Base-by-base conservation (phyloP, 2,888 invertebrate genomes). In the Amiota communis region DNA sequence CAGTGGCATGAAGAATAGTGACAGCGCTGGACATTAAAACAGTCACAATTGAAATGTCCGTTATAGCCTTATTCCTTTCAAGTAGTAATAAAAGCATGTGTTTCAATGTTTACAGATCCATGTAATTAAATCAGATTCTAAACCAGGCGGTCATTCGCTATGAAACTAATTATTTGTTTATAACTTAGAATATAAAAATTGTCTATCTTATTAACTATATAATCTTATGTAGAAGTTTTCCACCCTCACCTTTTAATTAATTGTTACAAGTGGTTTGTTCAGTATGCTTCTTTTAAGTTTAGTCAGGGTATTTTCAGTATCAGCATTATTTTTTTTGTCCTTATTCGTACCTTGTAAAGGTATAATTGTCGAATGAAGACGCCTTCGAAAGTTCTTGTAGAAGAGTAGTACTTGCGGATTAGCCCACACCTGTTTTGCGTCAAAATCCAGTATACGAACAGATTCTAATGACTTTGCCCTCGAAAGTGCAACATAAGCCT, bases 401-500 rank as follows among this genome's bases (percentile, higher is more conserved):
- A 96, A 98, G 81, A 93, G 92, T 71, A 97, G 89, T 0, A 97
- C 98, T 83, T 92, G 93, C 0, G 94, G 92, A 90, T 97, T 94
- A 10, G 97, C 97, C 93, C 96, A 96, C 1, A 98, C 96, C 90
- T 97, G 96, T 49, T 93, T 92, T 0, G 93, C 91, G 87, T 95
- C 94, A 90, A 98, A 98, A 89, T 97, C 97, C 72, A 97, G 88
- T 51, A 98, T 95, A 76, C 97, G 90, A n/a, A 98, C 91, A 2
- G 95, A 94, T 72, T 95, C 92, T 70, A 98, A 91, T 86, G 95
- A 97, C 86, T 96, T 95, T 11, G 98, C 98, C 78, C 98, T 92
- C 13, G 98, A 98, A 10, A 98, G 90, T 0, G 98, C 98, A 0
- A 98, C 98, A 90, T 98, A 98, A 0, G 98, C 97, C 90, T 98